Evolutionary conservation across 1,140 invertebrate genomes (phyloP).

Genomic region (Pemphigus obesinymphae): DNA sequence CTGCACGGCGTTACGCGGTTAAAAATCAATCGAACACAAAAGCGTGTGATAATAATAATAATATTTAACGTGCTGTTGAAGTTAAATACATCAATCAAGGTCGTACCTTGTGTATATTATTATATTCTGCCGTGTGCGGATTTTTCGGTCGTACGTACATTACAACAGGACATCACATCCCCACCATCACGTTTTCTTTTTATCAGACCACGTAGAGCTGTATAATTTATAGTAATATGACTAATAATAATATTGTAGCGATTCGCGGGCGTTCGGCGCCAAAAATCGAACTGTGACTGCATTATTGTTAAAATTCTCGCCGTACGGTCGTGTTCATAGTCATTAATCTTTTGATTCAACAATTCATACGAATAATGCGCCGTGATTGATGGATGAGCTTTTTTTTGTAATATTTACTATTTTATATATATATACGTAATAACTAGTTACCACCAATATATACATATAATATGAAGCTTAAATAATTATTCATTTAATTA

Average conservation of each 20-base stretch:
- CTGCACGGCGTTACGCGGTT: background rate
- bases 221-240: background rate
- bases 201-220: background rate
- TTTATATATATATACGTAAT: too few species aligned
- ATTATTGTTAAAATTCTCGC: background rate
- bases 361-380: background rate
- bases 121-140: background rate
- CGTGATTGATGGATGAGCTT: background rate
- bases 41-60: background rate
- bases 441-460: too few species aligned
- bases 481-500: too few species aligned
- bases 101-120: background rate
- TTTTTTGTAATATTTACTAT: background rate
- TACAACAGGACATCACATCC: constrained; percentile 7
- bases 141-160: background rate
- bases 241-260: background rate
- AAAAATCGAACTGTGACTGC: background rate
- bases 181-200: background rate
- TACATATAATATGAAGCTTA: background rate
- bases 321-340: background rate
- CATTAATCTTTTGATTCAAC: background rate
- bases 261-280: background rate
- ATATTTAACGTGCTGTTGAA: background rate
- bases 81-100: constrained; percentile 10
- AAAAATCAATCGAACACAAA: background rate